Conservation (phyloP, 2,888 invertebrate genomes). For the Stenodema calcarata region DNA sequence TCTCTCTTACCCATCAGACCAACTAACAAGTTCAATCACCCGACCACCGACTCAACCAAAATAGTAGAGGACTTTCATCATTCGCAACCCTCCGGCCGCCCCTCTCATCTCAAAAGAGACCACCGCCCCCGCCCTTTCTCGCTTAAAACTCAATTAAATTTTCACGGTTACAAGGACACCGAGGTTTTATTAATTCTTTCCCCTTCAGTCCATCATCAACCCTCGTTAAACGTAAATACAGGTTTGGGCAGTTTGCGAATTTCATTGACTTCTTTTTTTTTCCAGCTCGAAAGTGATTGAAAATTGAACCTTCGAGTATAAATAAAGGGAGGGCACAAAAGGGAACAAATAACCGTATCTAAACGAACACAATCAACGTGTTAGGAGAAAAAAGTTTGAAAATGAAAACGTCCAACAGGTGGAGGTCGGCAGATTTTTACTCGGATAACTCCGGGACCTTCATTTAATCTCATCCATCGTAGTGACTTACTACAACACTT, state of each 20-base stretch:
- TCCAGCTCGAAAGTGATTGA: neutral
- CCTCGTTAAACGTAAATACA: neutral
- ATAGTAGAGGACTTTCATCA: slow-evolving; percentile 17
- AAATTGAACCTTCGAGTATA: neutral
- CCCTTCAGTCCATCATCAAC: neutral
- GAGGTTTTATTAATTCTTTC: neutral
- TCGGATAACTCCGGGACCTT: no score
- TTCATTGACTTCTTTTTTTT: neutral
- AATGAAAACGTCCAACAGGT: no score
- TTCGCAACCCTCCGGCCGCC: neutral
- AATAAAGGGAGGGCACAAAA: neutral
- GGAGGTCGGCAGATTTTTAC: no score
- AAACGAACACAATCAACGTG: no score
- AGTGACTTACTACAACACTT: no score
- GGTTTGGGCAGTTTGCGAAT: neutral
- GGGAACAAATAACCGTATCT: neutral
- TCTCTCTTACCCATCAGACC: neutral
- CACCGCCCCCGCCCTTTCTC: neutral
- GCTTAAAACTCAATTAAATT: slow-evolving; percentile 9
- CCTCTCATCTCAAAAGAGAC: neutral
- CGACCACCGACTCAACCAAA: slow-evolving; percentile 16
- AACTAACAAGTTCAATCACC: slow-evolving; percentile 33
- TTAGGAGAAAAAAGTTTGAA: no score
- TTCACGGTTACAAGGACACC: neutral
- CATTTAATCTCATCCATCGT: no score